phyloP scores from a whole-genome alignment of 2,113 vertebrate genomes.

The Mormyrus iriodes region DNA sequence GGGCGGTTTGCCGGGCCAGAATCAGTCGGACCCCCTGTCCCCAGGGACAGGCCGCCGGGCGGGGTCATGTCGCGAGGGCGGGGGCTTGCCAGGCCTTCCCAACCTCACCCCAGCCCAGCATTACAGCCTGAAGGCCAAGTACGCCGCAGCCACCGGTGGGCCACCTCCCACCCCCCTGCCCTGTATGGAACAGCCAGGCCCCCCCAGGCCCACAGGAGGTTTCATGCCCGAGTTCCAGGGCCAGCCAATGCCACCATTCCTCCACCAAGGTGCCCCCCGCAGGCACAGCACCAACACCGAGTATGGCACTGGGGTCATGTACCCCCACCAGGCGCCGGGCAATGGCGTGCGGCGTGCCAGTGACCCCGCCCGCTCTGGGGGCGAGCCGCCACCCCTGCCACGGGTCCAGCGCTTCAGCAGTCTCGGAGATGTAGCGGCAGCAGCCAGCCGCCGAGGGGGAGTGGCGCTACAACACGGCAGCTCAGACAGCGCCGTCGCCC shows the following conservation, averaged over 20 bases:
- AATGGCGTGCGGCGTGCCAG: slow-evolving; percentile 74
- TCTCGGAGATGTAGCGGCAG: slow-evolving; percentile 63
- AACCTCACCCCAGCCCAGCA: slow-evolving; percentile 81
- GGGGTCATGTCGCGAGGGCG: slow-evolving; percentile 47
- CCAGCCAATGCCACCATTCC: slow-evolving; percentile 54
- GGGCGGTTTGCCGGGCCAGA: slow-evolving; percentile 40
- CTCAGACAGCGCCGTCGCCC: slow-evolving; percentile 63
- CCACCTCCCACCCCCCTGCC: slow-evolving; percentile 78
- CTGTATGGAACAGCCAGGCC: slow-evolving; percentile 58
- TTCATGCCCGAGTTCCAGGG: slow-evolving; percentile 56
- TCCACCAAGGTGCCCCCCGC: slow-evolving; percentile 55
- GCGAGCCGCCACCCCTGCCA: slow-evolving; percentile 59
- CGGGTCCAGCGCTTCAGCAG: slow-evolving; percentile 83
- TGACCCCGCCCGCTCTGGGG: slow-evolving; percentile 69
- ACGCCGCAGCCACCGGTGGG: slow-evolving; percentile 77
- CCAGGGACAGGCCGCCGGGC: slow-evolving; percentile 61
- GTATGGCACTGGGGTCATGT: slow-evolving; percentile 62
- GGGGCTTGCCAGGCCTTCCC: slow-evolving; percentile 65
- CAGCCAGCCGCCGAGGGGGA: slow-evolving; percentile 48
- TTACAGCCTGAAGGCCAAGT: slow-evolving; percentile 85
- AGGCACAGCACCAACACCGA: slow-evolving; percentile 71
- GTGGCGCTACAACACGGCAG: slow-evolving; percentile 57
- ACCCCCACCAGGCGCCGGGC: slow-evolving; percentile 62
- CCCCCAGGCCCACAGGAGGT: slow-evolving; percentile 47
- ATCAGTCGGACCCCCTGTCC: slow-evolving; percentile 59